Evolutionary conservation across 2,797 vertebrate species (phyloP).

Genomic region (Fratercula arctica): DNA sequence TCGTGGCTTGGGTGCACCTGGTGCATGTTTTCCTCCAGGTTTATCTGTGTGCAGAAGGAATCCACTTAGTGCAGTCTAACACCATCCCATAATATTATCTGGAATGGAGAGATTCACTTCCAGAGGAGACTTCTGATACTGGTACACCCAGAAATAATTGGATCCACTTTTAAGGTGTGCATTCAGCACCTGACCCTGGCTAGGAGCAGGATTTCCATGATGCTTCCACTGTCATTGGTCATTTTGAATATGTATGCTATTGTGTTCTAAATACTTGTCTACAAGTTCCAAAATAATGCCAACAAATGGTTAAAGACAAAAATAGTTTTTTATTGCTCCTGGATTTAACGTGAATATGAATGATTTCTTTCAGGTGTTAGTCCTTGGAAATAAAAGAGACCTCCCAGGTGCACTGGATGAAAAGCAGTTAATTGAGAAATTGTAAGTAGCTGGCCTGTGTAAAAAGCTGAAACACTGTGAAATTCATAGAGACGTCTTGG

Average conservation of each 20-base stretch:
- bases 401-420: slow-evolving; percentile 75
- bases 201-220: neutral
- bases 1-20: neutral
- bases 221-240: neutral
- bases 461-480: neutral
- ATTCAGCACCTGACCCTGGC: neutral
- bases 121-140: neutral
- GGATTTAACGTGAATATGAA: neutral
- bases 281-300: neutral
- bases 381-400: slow-evolving; percentile 76
- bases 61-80: neutral
- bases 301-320: neutral
- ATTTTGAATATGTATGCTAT: neutral
- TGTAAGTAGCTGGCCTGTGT: slow-evolving; percentile 60
- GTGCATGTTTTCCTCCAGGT: neutral
- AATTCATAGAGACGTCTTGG: neutral
- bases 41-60: neutral
- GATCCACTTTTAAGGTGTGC: neutral
- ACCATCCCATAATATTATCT: neutral
- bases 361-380: slow-evolving; percentile 65
- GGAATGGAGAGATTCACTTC: neutral
- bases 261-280: neutral
- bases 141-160: neutral
- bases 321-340: neutral
- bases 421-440: slow-evolving; percentile 76